A percentile compares a stretch with the other conserved stretches of the same genome.
These are phyloP conservation scores for Apocheima hispidaria DNA, from an alignment of 2,888 invertebrate genomes.

Conservation along the genomic window DNA sequence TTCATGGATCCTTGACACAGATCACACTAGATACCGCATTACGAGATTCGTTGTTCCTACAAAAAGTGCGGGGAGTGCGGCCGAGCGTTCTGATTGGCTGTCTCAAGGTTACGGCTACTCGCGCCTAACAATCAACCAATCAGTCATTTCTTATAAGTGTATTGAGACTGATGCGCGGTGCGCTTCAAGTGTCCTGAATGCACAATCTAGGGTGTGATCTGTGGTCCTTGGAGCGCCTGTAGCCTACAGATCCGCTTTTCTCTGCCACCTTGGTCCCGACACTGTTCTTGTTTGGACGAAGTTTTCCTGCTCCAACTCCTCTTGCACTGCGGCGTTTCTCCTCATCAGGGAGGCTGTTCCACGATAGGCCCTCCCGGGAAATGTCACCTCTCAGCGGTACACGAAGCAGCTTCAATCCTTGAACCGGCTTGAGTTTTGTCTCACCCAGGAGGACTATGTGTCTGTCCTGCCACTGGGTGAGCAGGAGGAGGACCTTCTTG, in stretches of 20 bases:
- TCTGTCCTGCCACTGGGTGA: constrained; percentile 5
- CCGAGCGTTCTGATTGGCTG: too few species aligned
- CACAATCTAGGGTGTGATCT: too few species aligned
- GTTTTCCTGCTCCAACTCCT: neutral
- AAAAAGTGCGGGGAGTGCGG: too few species aligned
- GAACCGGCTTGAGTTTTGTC: neutral
- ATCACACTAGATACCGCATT: too few species aligned
- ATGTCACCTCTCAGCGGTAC: constrained; percentile 2
- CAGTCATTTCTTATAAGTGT: too few species aligned
- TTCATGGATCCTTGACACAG: too few species aligned
- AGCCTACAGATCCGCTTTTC: constrained; percentile 10
- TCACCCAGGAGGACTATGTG: constrained; percentile 16
- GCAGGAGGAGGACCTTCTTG: neutral
- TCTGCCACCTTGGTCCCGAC: neutral
- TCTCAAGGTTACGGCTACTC: too few species aligned
- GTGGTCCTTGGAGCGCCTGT: neutral
- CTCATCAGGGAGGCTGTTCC: constrained; percentile 13
- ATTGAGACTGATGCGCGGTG: too few species aligned
- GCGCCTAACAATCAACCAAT: too few species aligned
- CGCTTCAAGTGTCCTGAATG: too few species aligned
- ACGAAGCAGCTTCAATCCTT: neutral
- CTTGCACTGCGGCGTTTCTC: constrained; percentile 15
- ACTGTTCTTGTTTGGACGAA: neutral
- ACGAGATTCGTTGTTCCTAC: too few species aligned
- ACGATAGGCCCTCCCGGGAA: neutral